Conservation (phyloP, 2,113 vertebrate species). For the Phyllostomus discolor region DNA sequence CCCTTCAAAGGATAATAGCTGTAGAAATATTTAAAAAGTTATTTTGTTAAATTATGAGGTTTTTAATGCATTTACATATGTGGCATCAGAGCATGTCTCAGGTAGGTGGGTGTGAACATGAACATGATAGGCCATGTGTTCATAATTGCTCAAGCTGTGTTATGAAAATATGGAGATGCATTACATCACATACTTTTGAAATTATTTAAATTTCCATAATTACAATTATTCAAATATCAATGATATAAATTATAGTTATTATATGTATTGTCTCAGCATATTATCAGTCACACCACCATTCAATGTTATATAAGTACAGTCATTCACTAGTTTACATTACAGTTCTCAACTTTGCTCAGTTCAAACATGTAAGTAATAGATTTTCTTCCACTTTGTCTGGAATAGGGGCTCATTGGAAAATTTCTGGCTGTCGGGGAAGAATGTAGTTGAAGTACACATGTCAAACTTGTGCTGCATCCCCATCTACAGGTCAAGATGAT, state of each 20-base stretch:
- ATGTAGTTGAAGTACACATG: background rate
- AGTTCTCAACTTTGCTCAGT: background rate
- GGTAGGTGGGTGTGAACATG: background rate
- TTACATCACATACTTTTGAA: background rate
- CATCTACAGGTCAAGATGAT: slow-evolving; percentile 49
- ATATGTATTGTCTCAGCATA: background rate
- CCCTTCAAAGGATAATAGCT: background rate
- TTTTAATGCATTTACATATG: background rate
- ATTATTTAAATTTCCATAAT: background rate
- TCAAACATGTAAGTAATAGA: background rate
- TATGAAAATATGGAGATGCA: background rate
- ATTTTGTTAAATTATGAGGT: background rate
- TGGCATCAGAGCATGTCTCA: background rate
- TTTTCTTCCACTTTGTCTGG: background rate
- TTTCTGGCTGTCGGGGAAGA: background rate
- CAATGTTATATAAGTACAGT: background rate
- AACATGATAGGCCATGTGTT: background rate
- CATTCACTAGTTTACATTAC: background rate
- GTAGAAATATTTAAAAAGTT: background rate
- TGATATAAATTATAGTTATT: background rate
- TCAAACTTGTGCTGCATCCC: background rate
- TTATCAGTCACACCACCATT: background rate
- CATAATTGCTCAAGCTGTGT: background rate
- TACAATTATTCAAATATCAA: background rate
- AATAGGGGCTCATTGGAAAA: background rate